Evolutionary conservation across 2,888 invertebrate species (phyloP).

Genomic region (Gari tellinella): DNA sequence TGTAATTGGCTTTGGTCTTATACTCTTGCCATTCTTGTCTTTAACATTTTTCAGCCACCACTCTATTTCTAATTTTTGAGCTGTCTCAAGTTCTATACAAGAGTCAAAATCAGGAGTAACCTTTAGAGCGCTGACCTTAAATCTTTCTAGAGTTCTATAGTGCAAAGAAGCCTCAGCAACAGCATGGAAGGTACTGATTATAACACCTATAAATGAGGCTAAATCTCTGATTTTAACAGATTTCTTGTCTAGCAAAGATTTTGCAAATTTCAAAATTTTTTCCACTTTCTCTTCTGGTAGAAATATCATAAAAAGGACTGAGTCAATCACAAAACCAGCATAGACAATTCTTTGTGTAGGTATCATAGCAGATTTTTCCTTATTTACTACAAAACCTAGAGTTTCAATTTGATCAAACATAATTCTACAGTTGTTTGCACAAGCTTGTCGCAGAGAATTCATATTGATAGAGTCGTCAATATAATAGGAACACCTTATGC

Average conservation of each 20-base stretch:
- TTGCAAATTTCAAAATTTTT: neutral
- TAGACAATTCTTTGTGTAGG: slow-evolving; percentile 14
- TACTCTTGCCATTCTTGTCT: slow-evolving; percentile 4
- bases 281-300: slow-evolving; percentile 2
- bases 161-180: too few species aligned
- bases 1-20: neutral
- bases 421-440: slow-evolving; percentile 13
- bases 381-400: slow-evolving; percentile 22
- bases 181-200: too few species aligned
- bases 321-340: slow-evolving; percentile 20
- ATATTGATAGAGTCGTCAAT: slow-evolving; percentile 26
- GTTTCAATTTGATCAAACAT: slow-evolving; percentile 3
- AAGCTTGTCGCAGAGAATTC: neutral
- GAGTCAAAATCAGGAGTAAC: too few species aligned
- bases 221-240: neutral
- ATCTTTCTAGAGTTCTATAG: too few species aligned
- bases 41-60: slow-evolving; percentile 13
- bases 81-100: too few species aligned
- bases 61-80: slow-evolving; percentile 7
- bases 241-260: neutral
- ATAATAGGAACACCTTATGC: slow-evolving; percentile 36
- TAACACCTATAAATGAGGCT: slow-evolving; percentile 7
- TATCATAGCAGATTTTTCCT: slow-evolving; percentile 14
- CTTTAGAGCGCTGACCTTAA: too few species aligned
- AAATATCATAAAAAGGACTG: slow-evolving; percentile 1